phyloP scores from a whole-genome alignment of 1,140 invertebrate species.

The Drosophila persimilis region DNA sequence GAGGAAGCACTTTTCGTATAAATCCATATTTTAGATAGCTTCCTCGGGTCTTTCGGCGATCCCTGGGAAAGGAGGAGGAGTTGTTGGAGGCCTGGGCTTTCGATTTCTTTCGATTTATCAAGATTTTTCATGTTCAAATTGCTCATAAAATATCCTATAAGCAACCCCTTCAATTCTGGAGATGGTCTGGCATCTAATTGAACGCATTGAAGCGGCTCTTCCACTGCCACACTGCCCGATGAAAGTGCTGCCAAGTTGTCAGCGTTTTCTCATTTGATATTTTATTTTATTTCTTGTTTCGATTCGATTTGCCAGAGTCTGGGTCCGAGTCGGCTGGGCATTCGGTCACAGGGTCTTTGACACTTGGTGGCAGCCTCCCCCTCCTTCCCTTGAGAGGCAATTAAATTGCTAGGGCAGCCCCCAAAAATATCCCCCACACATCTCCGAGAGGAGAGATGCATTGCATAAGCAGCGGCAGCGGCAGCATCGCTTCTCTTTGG shows the following conservation, averaged over 20 bases:
- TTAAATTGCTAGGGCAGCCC: constrained; percentile 61
- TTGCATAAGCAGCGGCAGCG: constrained; percentile 55
- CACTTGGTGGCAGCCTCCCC: constrained; percentile 36
- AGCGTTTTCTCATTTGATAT: constrained; percentile 32
- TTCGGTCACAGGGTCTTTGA: constrained; percentile 82
- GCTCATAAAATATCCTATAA: neutral
- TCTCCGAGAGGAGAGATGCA: constrained; percentile 43
- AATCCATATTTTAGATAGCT: too few species aligned
- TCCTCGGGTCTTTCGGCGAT: too few species aligned
- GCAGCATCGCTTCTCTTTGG: constrained; percentile 24
- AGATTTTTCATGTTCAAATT: too few species aligned
- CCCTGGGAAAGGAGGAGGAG: too few species aligned
- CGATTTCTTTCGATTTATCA: too few species aligned
- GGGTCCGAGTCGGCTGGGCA: constrained; percentile 34
- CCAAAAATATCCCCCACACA: constrained; percentile 31
- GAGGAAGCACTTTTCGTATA: too few species aligned
- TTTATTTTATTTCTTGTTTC: constrained; percentile 24
- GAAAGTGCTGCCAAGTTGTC: constrained; percentile 44
- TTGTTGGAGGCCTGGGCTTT: too few species aligned
- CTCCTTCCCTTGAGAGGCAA: constrained; percentile 30
- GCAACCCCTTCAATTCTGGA: neutral
- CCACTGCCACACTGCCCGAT: constrained; percentile 4
- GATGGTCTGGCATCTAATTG: constrained; percentile 37
- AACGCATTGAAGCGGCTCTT: constrained; percentile 35
- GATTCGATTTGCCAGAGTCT: constrained; percentile 19